Evolutionary conservation across 2,113 vertebrate genomes (phyloP).

Genomic region (Bos javanicus): DNA sequence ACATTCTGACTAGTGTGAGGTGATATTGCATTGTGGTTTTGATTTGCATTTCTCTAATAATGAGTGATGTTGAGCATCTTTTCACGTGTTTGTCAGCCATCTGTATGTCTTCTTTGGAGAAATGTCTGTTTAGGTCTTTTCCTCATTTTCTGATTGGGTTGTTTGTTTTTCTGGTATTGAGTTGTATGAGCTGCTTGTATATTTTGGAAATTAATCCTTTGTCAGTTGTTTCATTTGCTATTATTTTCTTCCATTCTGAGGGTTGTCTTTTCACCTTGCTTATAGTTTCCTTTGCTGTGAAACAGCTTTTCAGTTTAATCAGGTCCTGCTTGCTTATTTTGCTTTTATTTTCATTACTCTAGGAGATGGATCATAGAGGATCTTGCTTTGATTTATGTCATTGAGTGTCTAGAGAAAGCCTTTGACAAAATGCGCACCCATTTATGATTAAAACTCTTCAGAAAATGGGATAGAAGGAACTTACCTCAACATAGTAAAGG

Average conservation of each 20-base stretch:
- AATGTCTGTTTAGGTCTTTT: neutral
- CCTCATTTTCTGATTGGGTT: neutral
- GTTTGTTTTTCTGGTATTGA: neutral
- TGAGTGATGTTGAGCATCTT: neutral
- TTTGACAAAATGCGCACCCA: neutral
- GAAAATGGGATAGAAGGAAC: neutral
- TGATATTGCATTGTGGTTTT: neutral
- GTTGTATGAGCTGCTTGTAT: neutral
- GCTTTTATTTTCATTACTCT: neutral
- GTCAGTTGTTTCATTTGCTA: neutral
- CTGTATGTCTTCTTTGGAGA: neutral
- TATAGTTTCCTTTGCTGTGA: neutral
- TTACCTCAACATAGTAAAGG: neutral
- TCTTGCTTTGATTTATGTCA: neutral
- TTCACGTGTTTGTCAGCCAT: neutral
- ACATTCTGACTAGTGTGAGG: neutral
- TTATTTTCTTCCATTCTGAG: neutral
- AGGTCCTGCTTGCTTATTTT: neutral
- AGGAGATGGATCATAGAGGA: neutral
- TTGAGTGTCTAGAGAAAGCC: neutral
- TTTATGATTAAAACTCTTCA: neutral
- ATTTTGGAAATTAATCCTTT: neutral
- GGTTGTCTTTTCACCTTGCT: neutral
- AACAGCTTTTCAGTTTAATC: neutral
- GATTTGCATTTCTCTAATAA: neutral